Base-by-base conservation (phyloP, 2,888 invertebrate species). In the Baronia brevicornis region DNA sequence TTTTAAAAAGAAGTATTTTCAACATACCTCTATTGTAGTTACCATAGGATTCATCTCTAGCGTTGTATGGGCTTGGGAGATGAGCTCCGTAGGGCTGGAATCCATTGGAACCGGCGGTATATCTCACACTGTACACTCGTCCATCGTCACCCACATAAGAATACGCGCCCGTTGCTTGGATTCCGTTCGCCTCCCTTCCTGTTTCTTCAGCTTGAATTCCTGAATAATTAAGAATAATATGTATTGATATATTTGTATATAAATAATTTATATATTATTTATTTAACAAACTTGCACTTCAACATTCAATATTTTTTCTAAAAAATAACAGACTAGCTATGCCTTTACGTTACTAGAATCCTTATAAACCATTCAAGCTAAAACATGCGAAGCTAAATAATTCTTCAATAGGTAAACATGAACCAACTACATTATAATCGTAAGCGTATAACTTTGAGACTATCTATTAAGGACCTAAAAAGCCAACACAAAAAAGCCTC, bases 81-180 rank as follows among this genome's bases (percentile, higher is more conserved):
- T 88, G 88, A 1, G 84, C 84, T 0, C 88, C 88, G 21, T 74
- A 66, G 0, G 87, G 73, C 39, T 82, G 77, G 75, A 86, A 88
- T 1, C 82, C 82, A 46, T 80, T 75, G 43, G 48, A 62, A 21
- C 60, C 82, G 40, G 82, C 82, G 0, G 74, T 80, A 44, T 84
- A 82, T 32, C 71, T 72, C 34, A 88, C 72, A 43, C 77, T 75
- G 65, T 86, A 85, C 2, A 82, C 71, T 49, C 85, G 85, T 2
- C 88, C 89, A 33, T 88, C 88, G 3, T 88, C 88, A 2, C 87
- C 86, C 1, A 86, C 86, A 67, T 88, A 88, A 0, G 86, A 79
- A 67, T 84, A 89, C 8, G 78, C 73, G 1, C 89, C 89, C 20
- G 79, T 72, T 0, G 88, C 88, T 36, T 84, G 77, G 55, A 72